These are phyloP conservation scores for Sebastes melanostomus DNA, from an alignment of 2,797 vertebrate species.

Conservation along the genomic window DNA sequence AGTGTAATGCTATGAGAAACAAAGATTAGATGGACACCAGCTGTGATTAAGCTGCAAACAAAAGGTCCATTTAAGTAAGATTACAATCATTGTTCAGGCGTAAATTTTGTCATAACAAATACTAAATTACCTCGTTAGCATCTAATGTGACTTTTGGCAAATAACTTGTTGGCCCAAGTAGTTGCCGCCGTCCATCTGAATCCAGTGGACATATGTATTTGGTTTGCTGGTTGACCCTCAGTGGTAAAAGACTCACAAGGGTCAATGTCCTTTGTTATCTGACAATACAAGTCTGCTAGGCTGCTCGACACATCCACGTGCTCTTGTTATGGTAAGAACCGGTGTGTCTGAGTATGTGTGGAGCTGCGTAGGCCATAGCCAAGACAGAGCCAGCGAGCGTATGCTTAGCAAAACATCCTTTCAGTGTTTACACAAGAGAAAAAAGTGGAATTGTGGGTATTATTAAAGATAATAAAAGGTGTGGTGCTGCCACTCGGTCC, in stretches of 20 bases:
- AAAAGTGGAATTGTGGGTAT: slow-evolving; percentile 52
- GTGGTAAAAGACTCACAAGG: neutral
- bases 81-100: accelerated
- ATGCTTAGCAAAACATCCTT: slow-evolving; percentile 51
- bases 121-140: neutral
- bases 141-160: neutral
- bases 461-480: slow-evolving; percentile 73
- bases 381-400: neutral
- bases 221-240: neutral
- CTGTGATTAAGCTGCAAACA: neutral
- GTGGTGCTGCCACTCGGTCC: slow-evolving; percentile 51
- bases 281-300: slow-evolving; percentile 23
- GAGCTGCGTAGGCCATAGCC: neutral
- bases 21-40: neutral
- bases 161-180: neutral
- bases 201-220: neutral
- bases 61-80: neutral
- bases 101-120: neutral
- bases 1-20: neutral
- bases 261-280: slow-evolving; percentile 19
- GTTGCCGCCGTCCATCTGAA: neutral
- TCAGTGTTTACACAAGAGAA: slow-evolving; percentile 46
- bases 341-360: slow-evolving; percentile 18
- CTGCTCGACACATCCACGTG: slow-evolving; percentile 30
- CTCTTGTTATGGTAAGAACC: slow-evolving; percentile 47